Evolutionary conservation across 2,113 vertebrate genomes (phyloP).

Genomic region (Poecilia latipinna): DNA sequence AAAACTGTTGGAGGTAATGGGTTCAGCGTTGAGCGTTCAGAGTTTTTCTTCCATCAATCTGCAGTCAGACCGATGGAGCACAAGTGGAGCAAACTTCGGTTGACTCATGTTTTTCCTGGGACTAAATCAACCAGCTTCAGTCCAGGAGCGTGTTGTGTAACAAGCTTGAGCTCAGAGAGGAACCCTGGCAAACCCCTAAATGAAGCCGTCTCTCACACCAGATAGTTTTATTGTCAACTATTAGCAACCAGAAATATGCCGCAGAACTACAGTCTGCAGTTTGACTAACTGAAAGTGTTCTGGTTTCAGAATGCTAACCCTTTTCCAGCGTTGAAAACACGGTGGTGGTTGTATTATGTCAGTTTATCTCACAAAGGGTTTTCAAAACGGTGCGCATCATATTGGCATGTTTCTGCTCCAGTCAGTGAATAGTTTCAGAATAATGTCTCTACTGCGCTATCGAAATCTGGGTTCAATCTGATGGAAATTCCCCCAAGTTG

Average conservation of each 20-base stretch:
- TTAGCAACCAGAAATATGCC: neutral
- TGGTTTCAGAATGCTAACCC: neutral
- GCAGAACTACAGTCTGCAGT: neutral
- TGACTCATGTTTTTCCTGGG: neutral
- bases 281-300: neutral
- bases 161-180: neutral
- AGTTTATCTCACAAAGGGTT: neutral
- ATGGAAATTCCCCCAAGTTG: no score
- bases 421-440: neutral
- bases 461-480: no score
- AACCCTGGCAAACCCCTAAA: neutral
- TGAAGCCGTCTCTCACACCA: neutral
- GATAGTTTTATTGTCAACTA: neutral
- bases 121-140: neutral
- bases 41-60: neutral
- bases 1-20: neutral
- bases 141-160: neutral
- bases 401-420: no score
- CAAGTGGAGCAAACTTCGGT: neutral
- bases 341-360: neutral
- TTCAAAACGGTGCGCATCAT: rapidly evolving
- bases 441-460: neutral
- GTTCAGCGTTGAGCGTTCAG: neutral
- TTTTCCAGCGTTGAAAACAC: neutral
- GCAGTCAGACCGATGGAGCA: neutral